Percentiles rank a stretch among this genome's conserved stretches.
phyloP scores from a whole-genome alignment of 2,888 invertebrate species.

The Plusia festucae region DNA sequence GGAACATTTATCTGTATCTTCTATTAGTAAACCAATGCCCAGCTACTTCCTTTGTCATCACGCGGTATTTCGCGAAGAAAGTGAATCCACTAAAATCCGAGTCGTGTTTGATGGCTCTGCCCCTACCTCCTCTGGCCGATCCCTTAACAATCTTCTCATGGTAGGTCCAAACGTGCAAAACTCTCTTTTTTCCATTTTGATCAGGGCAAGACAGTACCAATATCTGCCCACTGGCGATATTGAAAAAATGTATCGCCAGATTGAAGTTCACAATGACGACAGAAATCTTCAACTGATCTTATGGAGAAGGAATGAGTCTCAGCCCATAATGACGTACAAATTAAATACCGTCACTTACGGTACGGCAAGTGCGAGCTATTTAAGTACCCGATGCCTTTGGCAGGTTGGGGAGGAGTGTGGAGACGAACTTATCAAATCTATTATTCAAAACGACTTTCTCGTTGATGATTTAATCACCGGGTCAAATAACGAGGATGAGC shows the following conservation, averaged over 20 bases:
- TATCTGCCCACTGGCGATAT: constrained; percentile 27
- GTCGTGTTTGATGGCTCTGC: too few relatives aligned
- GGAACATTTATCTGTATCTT: neutral
- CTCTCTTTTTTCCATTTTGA: too few relatives aligned
- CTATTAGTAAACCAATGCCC: neutral
- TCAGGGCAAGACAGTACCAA: constrained; percentile 37
- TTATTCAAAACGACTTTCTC: constrained; percentile 3
- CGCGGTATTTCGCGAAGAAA: constrained; percentile 25
- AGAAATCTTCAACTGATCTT: constrained; percentile 14
- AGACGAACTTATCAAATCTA: neutral
- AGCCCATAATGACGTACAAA: constrained; percentile 14
- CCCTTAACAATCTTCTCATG: too few relatives aligned
- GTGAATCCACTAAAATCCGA: constrained; percentile 32
- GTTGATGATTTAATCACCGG: neutral
- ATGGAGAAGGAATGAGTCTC: constrained; percentile 18
- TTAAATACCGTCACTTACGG: too few relatives aligned
- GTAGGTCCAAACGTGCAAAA: too few relatives aligned
- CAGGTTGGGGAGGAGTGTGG: constrained; percentile 3
- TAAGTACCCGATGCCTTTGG: neutral
- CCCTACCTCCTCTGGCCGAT: too few relatives aligned
- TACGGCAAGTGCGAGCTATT: constrained; percentile 1
- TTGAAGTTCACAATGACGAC: neutral
- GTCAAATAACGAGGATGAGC: neutral
- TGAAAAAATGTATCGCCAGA: constrained; percentile 40
- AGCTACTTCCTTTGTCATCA: constrained; percentile 34